These are phyloP conservation scores for Chloebia gouldiae DNA, from an alignment of 2,113 vertebrate genomes.

Conservation along the genomic window DNA sequence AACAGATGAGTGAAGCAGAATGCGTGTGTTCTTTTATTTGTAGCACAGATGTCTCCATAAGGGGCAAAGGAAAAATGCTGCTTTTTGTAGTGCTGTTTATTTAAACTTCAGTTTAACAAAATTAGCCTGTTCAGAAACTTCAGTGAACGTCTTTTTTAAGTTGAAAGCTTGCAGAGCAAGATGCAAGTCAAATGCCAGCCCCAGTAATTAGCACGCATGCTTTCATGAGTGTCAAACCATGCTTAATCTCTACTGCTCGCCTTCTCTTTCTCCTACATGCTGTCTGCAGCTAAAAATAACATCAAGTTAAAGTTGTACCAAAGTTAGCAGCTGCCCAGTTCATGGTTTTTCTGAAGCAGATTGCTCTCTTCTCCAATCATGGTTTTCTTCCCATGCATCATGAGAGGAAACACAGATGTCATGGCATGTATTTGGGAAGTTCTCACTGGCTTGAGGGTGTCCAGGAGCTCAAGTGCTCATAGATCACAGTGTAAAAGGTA, in stretches of 20 bases:
- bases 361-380: accelerated
- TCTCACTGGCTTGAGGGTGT: not conserved
- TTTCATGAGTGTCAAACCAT: not conserved
- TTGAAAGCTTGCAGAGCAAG: not conserved
- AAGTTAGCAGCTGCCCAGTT: not conserved
- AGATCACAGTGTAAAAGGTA: not conserved
- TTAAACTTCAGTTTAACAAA: slow-evolving; percentile 22
- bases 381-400: not conserved
- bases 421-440: not conserved
- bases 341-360: not conserved
- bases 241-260: not conserved
- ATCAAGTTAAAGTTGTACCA: not conserved
- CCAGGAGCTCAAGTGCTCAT: not conserved
- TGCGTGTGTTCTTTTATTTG: slow-evolving; percentile 19
- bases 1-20: slow-evolving; percentile 1
- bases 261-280: not conserved
- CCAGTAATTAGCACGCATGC: not conserved
- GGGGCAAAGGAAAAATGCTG: not conserved
- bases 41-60: not conserved
- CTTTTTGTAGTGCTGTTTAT: not conserved
- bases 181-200: not conserved
- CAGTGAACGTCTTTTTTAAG: not conserved
- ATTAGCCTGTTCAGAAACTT: not conserved
- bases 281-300: slow-evolving; percentile 13
- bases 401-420: not conserved